These are phyloP conservation scores for Pantelozetes paolii DNA, from an alignment of 2,888 invertebrate genomes.

Conservation along the genomic window DNA sequence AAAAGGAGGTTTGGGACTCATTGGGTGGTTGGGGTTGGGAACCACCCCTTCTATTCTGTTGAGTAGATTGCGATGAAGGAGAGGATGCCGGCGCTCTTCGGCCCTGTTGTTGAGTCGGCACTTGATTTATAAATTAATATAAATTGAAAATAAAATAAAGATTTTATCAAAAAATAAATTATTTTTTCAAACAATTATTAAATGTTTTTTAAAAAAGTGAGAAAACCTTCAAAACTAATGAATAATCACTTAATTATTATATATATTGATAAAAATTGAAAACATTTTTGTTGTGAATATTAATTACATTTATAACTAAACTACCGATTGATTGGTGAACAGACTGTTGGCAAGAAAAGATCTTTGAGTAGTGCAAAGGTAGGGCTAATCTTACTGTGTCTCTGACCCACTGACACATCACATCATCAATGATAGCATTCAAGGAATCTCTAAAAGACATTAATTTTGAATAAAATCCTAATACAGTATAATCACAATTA, in stretches of 20 bases:
- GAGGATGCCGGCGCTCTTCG: slow-evolving; percentile 19
- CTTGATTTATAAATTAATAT: not conserved
- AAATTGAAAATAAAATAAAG: too few species aligned
- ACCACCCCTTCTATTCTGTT: slow-evolving; percentile 15
- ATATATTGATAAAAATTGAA: too few species aligned
- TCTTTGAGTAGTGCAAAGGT: not conserved
- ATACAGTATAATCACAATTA: not conserved
- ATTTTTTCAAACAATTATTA: too few species aligned
- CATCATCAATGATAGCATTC: not conserved
- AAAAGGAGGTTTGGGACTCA: not conserved
- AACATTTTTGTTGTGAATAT: not conserved
- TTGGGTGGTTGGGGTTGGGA: not conserved
- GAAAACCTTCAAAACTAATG: too few species aligned
- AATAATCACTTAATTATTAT: too few species aligned
- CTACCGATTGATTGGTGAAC: too few species aligned
- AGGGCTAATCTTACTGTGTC: not conserved
- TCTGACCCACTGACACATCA: slow-evolving; percentile 35
- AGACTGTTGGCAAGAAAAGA: too few species aligned
- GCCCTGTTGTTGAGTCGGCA: slow-evolving; percentile 19
- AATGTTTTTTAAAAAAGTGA: too few species aligned
- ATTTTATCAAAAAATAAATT: too few species aligned
- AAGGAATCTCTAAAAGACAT: not conserved
- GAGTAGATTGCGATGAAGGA: slow-evolving; percentile 1
- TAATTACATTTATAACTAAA: too few species aligned
- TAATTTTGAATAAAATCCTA: not conserved